phyloP scores from a whole-genome alignment of 2,797 vertebrate species.

The Helarctos malayanus region DNA sequence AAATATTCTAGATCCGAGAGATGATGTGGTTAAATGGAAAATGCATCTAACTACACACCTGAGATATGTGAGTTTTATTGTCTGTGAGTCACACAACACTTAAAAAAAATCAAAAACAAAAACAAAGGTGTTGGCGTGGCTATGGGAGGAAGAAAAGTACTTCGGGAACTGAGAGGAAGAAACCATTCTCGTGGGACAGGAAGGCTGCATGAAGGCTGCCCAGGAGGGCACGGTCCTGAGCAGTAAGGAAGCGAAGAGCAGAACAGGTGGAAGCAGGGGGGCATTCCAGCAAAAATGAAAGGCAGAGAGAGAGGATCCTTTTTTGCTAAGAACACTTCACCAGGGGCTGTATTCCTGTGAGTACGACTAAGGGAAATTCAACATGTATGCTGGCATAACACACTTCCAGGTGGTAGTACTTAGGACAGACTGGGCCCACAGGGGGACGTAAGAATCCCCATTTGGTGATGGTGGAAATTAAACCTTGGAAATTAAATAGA shows the following conservation, averaged over 20 bases:
- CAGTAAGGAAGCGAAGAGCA: background rate
- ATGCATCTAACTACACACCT: background rate
- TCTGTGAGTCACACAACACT: background rate
- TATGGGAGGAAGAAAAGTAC: background rate
- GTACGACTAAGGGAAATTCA: constrained; percentile 32
- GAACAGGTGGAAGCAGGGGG: accelerated
- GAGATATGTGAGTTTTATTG: background rate
- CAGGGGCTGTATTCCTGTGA: background rate
- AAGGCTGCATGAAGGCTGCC: background rate
- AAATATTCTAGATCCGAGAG: background rate
- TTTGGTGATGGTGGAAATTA: constrained; percentile 71
- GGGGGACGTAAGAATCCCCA: constrained; percentile 46
- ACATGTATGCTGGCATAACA: background rate
- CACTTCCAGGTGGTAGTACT: background rate
- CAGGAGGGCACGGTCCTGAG: background rate
- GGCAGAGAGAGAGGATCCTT: background rate
- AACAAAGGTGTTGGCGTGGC: background rate
- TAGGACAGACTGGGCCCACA: constrained; percentile 57
- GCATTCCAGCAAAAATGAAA: background rate
- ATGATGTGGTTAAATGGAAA: background rate
- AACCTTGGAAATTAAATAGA: constrained; percentile 75
- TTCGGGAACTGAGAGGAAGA: background rate
- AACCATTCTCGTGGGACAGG: background rate
- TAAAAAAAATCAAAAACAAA: background rate
- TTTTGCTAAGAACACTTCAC: background rate